Evolutionary conservation across 2,888 invertebrate species (phyloP).

Genomic region (Orthonevra nobilis): DNA sequence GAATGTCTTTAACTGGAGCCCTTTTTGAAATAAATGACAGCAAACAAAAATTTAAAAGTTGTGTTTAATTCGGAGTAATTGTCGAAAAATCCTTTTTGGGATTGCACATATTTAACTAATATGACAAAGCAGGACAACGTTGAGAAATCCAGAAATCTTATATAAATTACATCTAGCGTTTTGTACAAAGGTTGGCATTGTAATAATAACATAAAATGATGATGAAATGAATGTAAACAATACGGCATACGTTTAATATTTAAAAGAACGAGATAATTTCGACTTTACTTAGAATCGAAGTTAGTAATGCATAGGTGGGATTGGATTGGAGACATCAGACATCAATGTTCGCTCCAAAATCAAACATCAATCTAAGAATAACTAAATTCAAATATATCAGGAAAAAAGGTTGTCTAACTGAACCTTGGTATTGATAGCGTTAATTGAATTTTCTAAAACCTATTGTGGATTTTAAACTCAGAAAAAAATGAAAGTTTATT

Average conservation of each 20-base stretch:
- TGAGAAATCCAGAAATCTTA: too few relatives aligned
- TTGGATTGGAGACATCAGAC: background rate
- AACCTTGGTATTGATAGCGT: background rate
- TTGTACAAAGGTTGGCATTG: background rate
- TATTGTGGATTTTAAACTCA: too few relatives aligned
- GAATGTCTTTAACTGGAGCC: too few relatives aligned
- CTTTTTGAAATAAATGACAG: too few relatives aligned
- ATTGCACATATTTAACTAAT: too few relatives aligned
- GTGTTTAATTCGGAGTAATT: too few relatives aligned
- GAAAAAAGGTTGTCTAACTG: background rate
- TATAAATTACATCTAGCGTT: too few relatives aligned
- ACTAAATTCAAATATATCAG: background rate
- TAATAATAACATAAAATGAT: too few relatives aligned
- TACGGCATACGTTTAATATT: background rate
- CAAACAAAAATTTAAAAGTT: too few relatives aligned
- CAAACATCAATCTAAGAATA: background rate
- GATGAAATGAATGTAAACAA: background rate
- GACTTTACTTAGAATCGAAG: background rate
- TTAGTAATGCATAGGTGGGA: slow-evolving; percentile 16
- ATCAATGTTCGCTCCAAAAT: background rate
- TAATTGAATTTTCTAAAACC: background rate
- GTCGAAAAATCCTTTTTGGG: too few relatives aligned
- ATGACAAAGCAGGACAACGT: too few relatives aligned
- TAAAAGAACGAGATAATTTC: background rate
- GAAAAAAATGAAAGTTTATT: background rate